Conservation (phyloP, 2,113 vertebrate genomes). For the Alouatta palliata region DNA sequence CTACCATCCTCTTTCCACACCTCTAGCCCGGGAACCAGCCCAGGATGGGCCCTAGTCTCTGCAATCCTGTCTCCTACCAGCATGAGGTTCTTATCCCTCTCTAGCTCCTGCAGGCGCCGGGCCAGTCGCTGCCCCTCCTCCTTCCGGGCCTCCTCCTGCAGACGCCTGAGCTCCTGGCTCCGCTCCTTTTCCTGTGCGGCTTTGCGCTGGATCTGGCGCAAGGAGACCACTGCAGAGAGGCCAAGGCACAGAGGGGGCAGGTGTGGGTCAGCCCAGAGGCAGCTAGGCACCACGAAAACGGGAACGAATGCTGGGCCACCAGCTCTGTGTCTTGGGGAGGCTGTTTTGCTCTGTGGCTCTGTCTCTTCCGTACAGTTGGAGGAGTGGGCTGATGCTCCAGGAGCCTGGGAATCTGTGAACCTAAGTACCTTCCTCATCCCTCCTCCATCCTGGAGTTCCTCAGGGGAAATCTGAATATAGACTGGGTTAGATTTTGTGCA, state of each 20-base stretch:
- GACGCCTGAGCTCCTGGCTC: slow-evolving; percentile 74
- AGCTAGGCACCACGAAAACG: neutral
- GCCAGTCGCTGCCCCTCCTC: slow-evolving; percentile 72
- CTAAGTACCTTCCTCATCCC: neutral
- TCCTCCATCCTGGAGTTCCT: neutral
- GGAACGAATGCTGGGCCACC: neutral
- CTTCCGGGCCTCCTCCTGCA: slow-evolving; percentile 78
- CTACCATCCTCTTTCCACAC: no score
- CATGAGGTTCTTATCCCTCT: slow-evolving; percentile 83
- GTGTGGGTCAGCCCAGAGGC: neutral
- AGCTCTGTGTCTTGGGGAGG: neutral
- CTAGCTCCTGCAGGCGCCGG: slow-evolving; percentile 72
- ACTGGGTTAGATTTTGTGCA: neutral
- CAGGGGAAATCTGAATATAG: neutral
- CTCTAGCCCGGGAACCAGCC: neutral
- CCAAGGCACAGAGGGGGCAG: neutral
- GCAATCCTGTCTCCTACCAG: slow-evolving; percentile 62
- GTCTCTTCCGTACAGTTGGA: neutral
- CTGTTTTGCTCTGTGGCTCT: neutral
- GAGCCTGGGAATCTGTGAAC: neutral
- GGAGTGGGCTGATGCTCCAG: neutral
- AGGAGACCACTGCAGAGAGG: slow-evolving; percentile 76
- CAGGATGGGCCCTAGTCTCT: neutral
- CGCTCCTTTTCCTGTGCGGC: slow-evolving; percentile 77
- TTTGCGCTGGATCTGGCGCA: slow-evolving; percentile 80